These are phyloP conservation scores for Isurus oxyrinchus DNA, from an alignment of 2,113 vertebrate species.

Conservation along the genomic window DNA sequence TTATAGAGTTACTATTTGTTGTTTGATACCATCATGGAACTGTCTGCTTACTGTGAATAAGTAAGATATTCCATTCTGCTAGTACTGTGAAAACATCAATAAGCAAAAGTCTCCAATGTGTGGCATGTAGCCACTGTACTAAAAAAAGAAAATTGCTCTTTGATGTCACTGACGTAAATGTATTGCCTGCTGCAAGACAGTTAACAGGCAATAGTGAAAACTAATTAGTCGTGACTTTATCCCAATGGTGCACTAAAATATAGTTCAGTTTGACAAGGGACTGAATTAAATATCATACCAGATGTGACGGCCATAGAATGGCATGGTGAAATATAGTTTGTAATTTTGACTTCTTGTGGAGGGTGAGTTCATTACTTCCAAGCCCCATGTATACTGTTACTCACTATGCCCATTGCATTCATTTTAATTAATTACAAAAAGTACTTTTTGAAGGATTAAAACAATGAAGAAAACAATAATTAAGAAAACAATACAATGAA, in stretches of 20 bases:
- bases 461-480: background rate
- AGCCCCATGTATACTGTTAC: background rate
- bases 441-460: background rate
- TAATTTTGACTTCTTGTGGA: constrained; percentile 29
- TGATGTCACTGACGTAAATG: constrained; percentile 38
- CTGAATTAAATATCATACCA: constrained; percentile 38
- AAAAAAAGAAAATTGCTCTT: constrained; percentile 37
- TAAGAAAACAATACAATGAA: background rate
- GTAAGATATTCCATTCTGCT: constrained; percentile 21
- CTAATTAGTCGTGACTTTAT: constrained; percentile 37
- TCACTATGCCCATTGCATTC: background rate
- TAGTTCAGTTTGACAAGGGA: constrained; percentile 37
- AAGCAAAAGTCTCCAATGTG: constrained; percentile 31
- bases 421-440: background rate
- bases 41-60: constrained; percentile 16
- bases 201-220: constrained; percentile 38
- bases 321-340: constrained; percentile 35
- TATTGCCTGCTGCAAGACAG: constrained; percentile 37
- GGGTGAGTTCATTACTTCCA: constrained; percentile 1
- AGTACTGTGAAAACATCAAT: constrained; percentile 35
- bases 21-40: constrained; percentile 33
- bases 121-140: constrained; percentile 28
- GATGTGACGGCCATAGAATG: constrained; percentile 26
- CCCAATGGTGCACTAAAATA: constrained; percentile 38
- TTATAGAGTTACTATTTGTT: constrained; percentile 35